A percentile compares a stretch with the other conserved stretches of the same genome.
phyloP scores from a whole-genome alignment of 2,797 vertebrate species.

The Myotis planiceps region DNA sequence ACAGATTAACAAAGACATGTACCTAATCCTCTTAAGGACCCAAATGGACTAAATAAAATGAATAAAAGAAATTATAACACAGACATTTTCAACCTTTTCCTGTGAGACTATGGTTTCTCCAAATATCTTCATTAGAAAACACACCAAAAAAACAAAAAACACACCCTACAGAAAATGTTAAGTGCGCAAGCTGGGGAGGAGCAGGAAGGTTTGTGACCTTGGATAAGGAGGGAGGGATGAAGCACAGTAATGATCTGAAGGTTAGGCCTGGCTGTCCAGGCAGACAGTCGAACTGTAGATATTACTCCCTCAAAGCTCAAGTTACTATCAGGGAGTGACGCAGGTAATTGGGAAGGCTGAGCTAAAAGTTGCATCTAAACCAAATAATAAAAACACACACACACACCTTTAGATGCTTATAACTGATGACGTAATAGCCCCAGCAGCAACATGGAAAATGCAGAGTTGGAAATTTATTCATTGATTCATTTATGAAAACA shows the following conservation, averaged over 20 bases:
- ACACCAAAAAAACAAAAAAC: neutral
- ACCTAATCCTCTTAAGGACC: neutral
- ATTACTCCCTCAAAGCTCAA: neutral
- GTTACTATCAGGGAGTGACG: neutral
- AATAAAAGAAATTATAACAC: neutral
- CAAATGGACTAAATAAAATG: neutral
- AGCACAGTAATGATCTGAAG: neutral
- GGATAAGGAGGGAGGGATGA: neutral
- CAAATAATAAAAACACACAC: neutral
- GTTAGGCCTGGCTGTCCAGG: neutral
- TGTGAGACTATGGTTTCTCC: neutral
- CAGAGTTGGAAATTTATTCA: neutral
- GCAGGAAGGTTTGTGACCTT: neutral
- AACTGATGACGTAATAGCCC: neutral
- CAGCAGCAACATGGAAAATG: neutral
- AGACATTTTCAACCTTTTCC: neutral
- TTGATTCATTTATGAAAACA: slow-evolving; percentile 24
- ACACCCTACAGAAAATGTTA: neutral
- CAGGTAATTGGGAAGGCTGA: neutral
- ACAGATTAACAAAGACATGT: neutral
- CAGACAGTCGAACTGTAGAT: neutral
- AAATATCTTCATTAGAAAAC: neutral
- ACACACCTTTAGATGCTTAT: neutral
- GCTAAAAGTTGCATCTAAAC: neutral
- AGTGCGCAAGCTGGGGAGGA: neutral